These are phyloP conservation scores for Zoanthus sociatus DNA, from an alignment of 92 coral and sea anemone genomes.

Conservation along the genomic window DNA sequence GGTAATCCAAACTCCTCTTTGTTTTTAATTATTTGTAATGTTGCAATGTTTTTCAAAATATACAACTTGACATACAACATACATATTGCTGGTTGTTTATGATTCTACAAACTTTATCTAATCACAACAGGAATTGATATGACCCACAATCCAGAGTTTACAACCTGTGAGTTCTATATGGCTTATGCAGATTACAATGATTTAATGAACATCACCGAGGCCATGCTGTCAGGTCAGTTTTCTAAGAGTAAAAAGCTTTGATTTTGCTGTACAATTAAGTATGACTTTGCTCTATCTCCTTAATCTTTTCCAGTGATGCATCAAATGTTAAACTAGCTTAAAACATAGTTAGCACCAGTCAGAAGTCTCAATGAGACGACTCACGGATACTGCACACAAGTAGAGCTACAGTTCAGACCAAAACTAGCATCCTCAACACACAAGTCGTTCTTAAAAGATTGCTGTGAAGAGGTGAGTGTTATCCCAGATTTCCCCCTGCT, in stretches of 20 bases:
- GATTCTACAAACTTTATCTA: too few relatives aligned
- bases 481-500: too few relatives aligned
- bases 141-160: constrained; percentile 98
- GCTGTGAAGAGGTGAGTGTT: too few relatives aligned
- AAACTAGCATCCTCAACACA: too few relatives aligned
- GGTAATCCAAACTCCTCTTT: constrained; percentile 47
- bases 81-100: neutral
- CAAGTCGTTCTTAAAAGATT: too few relatives aligned
- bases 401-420: too few relatives aligned
- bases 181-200: constrained; percentile 98
- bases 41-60: neutral
- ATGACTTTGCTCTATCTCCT: neutral
- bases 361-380: too few relatives aligned
- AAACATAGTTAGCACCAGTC: too few relatives aligned
- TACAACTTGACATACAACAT: neutral
- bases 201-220: constrained; percentile 88
- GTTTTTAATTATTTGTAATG: neutral
- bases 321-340: too few relatives aligned
- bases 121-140: constrained; percentile 83
- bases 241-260: neutral
- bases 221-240: constrained; percentile 87
- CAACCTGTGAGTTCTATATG: constrained; percentile 99
- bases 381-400: too few relatives aligned
- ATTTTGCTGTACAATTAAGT: neutral
- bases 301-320: too few relatives aligned